These are phyloP conservation scores for Perizoma affinitatum DNA, from an alignment of 2,888 invertebrate genomes.

Conservation along the genomic window DNA sequence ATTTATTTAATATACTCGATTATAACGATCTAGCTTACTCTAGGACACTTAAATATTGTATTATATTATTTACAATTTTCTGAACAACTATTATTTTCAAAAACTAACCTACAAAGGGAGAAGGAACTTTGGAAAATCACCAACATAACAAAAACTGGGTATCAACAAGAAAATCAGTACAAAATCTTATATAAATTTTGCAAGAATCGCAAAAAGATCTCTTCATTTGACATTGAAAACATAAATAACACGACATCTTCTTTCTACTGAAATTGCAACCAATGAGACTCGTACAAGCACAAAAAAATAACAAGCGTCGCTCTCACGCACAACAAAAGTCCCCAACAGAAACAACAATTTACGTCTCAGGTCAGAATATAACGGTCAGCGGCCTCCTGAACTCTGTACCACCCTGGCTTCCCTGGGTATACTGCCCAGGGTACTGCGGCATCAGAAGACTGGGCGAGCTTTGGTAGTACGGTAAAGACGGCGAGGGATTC, in stretches of 20 bases:
- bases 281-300: slow-evolving; percentile 26
- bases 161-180: too few species aligned
- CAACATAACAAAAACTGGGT: slow-evolving; percentile 41
- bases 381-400: slow-evolving; percentile 90
- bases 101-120: slow-evolving; percentile 49
- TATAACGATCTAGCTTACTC: slow-evolving; percentile 25
- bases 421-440: slow-evolving; percentile 83
- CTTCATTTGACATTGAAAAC: slow-evolving; percentile 2
- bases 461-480: slow-evolving; percentile 84
- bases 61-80: slow-evolving; percentile 35
- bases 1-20: slow-evolving; percentile 14
- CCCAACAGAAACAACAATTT: slow-evolving; percentile 42
- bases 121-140: slow-evolving; percentile 67
- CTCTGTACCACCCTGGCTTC: slow-evolving; percentile 85
- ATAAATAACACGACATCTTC: background rate
- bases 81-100: slow-evolving; percentile 26
- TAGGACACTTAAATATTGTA: slow-evolving; percentile 37
- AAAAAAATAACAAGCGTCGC: slow-evolving; percentile 32
- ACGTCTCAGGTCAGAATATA: slow-evolving; percentile 91
- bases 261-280: background rate
- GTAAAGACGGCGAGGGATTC: slow-evolving; percentile 85
- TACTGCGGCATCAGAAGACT: slow-evolving; percentile 88
- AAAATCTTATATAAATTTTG: slow-evolving; percentile 18
- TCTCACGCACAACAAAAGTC: slow-evolving; percentile 37
- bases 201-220: slow-evolving; percentile 15